Evolutionary conservation across 2,888 invertebrate species (phyloP), one percentile per base, ranked within the genome.

Genomic region (Netelia fuscicornis): DNA sequence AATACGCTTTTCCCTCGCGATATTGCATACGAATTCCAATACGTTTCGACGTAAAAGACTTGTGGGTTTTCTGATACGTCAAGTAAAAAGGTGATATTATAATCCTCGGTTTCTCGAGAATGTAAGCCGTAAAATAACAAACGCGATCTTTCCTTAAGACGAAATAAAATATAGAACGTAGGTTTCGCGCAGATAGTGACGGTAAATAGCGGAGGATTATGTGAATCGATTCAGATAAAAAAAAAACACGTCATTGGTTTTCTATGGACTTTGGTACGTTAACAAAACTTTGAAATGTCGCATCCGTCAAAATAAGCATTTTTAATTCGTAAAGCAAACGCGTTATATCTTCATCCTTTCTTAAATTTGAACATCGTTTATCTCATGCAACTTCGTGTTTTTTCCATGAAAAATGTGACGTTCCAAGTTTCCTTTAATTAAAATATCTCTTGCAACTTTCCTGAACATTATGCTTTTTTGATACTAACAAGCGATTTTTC

Each of bases 61-160:
- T 48, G 3, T 3, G 48, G 6, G 48, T 48, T 48, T 48, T 13
- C 11, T 13, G 13, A 48, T 48, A 48, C 2, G 2, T 13, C 13
- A 48, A 13, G 48, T 2, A 48, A 48, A 48, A 13, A 48, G 48
- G 10, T 48, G 48, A 13, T 48, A 13, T 48, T 48, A 13, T 13
- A 10, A 48, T 13, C 13, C 48, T 13, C 13, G 11, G 13, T 11
- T 48, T 48, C 48, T 13, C 48, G 48, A 48, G 48, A 48, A 13
- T 11, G 10, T 48, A 13, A 48, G 11, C 11, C 6, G 42, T 2
- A 23, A 25, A 58, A 58, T 17, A n/a, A 44, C 9, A 56, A 67
- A 44, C 42, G 13, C 25, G 25, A 10, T 58, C 67, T 68, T 67
- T 56, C 67, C 58, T 68, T 60, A 60, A 17, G 8, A 25, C 65